Evolutionary conservation across 1,140 invertebrate species (phyloP).

Genomic region (Ylistrum balloti): DNA sequence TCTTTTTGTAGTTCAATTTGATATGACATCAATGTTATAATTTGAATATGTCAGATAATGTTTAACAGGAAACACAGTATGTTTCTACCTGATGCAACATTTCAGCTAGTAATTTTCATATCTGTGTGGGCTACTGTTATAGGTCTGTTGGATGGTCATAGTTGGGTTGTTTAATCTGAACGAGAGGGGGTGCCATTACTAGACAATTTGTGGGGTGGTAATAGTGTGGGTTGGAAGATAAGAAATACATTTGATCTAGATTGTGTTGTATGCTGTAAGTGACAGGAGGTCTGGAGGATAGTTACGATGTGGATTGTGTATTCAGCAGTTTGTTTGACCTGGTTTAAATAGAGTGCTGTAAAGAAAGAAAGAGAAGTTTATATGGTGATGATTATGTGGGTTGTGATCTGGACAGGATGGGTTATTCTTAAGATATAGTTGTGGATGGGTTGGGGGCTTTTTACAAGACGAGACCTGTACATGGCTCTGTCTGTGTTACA

Average conservation of each 20-base stretch:
- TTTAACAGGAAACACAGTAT: constrained; percentile 2
- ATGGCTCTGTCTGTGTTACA: constrained; percentile 66
- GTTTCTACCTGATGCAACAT: not conserved
- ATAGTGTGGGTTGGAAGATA: no score
- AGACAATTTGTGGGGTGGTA: no score
- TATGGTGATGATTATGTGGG: not conserved
- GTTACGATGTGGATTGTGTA: not conserved
- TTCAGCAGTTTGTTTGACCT: no score
- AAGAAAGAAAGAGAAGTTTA: not conserved
- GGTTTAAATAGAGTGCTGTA: no score
- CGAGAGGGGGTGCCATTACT: not conserved
- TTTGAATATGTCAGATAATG: no score
- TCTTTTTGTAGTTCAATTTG: no score
- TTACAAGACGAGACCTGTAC: constrained; percentile 30
- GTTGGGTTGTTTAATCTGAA: not conserved
- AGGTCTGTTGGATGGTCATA: not conserved
- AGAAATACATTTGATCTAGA: no score
- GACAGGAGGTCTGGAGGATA: not conserved
- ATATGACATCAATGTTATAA: no score
- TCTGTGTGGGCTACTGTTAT: no score
- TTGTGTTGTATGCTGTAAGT: no score
- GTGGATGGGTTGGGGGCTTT: not conserved
- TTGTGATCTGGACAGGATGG: not conserved
- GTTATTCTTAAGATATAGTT: no score
- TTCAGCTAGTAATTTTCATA: not conserved